phyloP scores from a whole-genome alignment of 2,888 invertebrate species.

The Busseola fusca region DNA sequence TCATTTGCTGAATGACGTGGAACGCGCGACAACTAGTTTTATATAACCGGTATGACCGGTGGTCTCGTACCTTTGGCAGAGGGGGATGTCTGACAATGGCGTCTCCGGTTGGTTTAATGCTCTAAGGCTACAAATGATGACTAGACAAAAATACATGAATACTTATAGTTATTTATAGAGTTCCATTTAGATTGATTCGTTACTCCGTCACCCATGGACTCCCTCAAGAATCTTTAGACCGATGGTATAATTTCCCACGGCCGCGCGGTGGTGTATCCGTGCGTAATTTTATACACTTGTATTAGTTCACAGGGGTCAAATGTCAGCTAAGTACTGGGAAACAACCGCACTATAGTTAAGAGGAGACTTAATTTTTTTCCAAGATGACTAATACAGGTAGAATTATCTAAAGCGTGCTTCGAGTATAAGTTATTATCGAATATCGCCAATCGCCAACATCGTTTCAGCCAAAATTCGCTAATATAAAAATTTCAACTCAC shows the following conservation, averaged over 20 bases:
- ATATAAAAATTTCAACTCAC: no score
- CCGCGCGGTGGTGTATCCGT: not conserved
- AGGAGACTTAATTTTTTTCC: not conserved
- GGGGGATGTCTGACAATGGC: no score
- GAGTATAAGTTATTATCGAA: not conserved
- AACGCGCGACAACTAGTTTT: no score
- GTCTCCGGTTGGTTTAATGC: no score
- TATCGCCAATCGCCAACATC: no score
- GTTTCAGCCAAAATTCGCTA: no score
- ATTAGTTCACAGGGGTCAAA: not conserved
- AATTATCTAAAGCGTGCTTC: not conserved
- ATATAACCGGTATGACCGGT: no score
- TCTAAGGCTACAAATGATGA: not conserved
- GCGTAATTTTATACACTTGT: constrained; percentile 3
- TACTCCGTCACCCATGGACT: not conserved
- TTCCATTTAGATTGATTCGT: not conserved
- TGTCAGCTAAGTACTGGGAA: not conserved
- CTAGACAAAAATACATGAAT: not conserved
- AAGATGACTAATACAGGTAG: not conserved
- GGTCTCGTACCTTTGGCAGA: no score
- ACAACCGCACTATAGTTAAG: not conserved
- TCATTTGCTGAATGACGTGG: no score
- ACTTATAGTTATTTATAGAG: not conserved
- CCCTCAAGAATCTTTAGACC: not conserved
- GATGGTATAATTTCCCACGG: not conserved